phyloP scores from a whole-genome alignment of 1,140 invertebrate species.

The Danaus melanippus region DNA sequence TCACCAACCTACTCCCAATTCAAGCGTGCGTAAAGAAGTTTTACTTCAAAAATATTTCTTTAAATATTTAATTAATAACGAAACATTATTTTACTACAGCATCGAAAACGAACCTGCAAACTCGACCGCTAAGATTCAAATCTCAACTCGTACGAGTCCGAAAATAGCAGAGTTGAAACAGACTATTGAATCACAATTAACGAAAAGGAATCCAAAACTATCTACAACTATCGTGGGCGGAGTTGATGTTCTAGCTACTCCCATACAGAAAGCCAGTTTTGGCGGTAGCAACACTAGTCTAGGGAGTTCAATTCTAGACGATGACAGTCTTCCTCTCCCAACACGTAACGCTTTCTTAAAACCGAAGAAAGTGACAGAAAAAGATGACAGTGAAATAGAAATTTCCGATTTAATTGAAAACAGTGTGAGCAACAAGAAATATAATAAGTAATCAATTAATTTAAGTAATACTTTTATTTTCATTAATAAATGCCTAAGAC shows the following conservation, averaged over 20 bases:
- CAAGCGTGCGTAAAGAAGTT: no score
- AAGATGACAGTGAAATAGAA: conserved; percentile 64
- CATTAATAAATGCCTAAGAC: no score
- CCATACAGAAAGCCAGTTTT: conserved; percentile 36
- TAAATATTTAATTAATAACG: conserved; percentile 2
- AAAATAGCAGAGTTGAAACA: conserved; percentile 64
- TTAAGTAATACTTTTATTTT: conserved; percentile 3
- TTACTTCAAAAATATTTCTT: no score
- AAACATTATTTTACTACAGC: conserved; percentile 32
- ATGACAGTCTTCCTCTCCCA: conserved; percentile 36
- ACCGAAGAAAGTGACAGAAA: conserved; percentile 38
- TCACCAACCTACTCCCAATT: no score
- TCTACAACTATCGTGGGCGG: conserved; percentile 43
- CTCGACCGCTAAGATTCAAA: conserved; percentile 34
- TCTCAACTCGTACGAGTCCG: conserved; percentile 41
- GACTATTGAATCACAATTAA: conserved; percentile 58
- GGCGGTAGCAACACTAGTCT: conserved; percentile 63
- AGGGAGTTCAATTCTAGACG: conserved; percentile 62
- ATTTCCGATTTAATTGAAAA: conserved; percentile 60
- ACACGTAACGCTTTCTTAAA: conserved; percentile 39
- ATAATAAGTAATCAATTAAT: conserved; percentile 10
- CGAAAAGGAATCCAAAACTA: conserved; percentile 47
- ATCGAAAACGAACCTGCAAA: conserved; percentile 50
- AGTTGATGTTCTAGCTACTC: conserved; percentile 40
- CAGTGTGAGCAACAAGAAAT: conserved; percentile 42